phyloP scores from a whole-genome alignment of 2,797 vertebrate species.

The Tiaroga cobitis region DNA sequence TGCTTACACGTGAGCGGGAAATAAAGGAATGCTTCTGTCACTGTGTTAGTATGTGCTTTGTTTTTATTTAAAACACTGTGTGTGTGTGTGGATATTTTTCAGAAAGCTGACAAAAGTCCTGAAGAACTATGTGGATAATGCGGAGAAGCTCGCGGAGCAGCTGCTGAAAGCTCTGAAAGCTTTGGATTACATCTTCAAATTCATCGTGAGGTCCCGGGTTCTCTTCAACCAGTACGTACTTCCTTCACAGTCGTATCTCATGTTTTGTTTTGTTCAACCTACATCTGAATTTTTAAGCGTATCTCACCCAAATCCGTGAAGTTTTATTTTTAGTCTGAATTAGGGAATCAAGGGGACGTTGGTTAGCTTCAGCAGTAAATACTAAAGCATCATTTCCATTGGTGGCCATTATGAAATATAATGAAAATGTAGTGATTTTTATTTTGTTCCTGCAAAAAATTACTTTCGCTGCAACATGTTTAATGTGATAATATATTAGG shows the following conservation, averaged over 20 bases:
- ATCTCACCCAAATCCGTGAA: not conserved
- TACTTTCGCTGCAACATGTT: too few species aligned
- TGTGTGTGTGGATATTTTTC: slow-evolving; percentile 4
- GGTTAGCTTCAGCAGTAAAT: not conserved
- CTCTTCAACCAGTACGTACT: slow-evolving; percentile 95
- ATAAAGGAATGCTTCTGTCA: not conserved
- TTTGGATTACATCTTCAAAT: slow-evolving; percentile 98
- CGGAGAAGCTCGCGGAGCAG: slow-evolving; percentile 90
- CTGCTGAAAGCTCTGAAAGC: slow-evolving; percentile 96
- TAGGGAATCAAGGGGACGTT: not conserved
- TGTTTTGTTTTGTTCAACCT: not conserved
- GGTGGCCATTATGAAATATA: not conserved
- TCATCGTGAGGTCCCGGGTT: slow-evolving; percentile 95
- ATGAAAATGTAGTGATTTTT: not conserved
- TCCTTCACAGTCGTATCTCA: not conserved
- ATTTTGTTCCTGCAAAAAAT: not conserved
- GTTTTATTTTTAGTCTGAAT: not conserved
- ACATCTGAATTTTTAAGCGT: not conserved
- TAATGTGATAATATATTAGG: too few species aligned
- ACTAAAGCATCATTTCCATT: not conserved
- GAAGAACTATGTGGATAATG: slow-evolving; percentile 92
- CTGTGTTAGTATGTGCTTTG: not conserved
- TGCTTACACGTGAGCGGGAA: slow-evolving; percentile 90
- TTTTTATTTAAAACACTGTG: not conserved
- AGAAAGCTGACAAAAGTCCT: slow-evolving; percentile 97